Evolutionary conservation across 2,113 vertebrate genomes (phyloP).

Genomic region (Elephantulus edwardii): DNA sequence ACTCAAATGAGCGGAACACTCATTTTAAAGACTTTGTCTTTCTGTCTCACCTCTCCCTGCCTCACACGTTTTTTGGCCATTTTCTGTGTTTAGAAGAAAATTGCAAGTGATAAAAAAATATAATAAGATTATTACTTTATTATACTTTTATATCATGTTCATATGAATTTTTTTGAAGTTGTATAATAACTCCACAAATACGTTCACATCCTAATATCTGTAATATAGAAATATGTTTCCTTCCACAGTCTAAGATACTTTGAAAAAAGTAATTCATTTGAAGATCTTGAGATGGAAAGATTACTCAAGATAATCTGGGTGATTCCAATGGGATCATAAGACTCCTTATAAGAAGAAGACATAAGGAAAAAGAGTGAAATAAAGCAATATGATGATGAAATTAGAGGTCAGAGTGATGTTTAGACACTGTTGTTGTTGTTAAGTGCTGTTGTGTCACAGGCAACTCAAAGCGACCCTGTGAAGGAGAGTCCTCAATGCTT

Average conservation of each 20-base stretch:
- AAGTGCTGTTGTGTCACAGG: too few species aligned
- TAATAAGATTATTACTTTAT: not conserved
- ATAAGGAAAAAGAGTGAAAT: too few species aligned
- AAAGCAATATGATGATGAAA: too few species aligned
- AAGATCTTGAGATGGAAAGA: not conserved
- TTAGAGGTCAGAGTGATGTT: too few species aligned
- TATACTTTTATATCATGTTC: too few species aligned
- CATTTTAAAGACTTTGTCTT: not conserved
- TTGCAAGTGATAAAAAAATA: not conserved
- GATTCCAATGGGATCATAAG: too few species aligned
- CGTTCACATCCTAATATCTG: not conserved
- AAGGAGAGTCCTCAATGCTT: too few species aligned
- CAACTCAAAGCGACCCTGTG: too few species aligned
- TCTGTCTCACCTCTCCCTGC: accelerated
- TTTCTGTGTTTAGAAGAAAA: not conserved
- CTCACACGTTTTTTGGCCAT: not conserved
- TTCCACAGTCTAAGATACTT: not conserved
- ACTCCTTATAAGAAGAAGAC: too few species aligned
- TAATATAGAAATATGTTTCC: not conserved
- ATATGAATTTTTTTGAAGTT: not conserved
- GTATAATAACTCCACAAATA: not conserved
- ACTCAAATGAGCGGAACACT: not conserved
- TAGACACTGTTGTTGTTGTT: too few species aligned
- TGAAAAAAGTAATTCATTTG: not conserved
- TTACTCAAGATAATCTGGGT: too few species aligned